These are phyloP conservation scores for Acomys russatus DNA, from an alignment of 2,797 vertebrate genomes.

Conservation along the genomic window DNA sequence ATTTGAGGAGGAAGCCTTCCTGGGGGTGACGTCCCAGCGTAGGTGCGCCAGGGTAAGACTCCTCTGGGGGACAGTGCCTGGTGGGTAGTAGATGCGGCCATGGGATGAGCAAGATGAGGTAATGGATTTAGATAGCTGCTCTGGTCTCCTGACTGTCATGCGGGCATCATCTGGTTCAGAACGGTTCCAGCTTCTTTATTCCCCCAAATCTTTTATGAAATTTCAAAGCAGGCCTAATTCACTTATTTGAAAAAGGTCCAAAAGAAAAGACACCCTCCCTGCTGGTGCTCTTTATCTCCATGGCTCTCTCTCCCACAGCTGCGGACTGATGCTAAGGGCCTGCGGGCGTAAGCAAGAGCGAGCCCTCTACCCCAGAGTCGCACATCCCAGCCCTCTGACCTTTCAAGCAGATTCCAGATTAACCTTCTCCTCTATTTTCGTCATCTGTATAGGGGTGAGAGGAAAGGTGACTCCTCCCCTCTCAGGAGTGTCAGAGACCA, in stretches of 20 bases:
- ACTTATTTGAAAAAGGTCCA: constrained; percentile 33
- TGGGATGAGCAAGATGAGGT: constrained; percentile 37
- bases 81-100: neutral
- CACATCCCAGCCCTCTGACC: neutral
- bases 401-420: constrained; percentile 14
- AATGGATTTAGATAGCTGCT: constrained; percentile 21
- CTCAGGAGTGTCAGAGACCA: neutral
- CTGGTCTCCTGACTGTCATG: constrained; percentile 53
- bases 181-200: constrained; percentile 1
- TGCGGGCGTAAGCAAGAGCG: neutral
- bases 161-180: constrained; percentile 18
- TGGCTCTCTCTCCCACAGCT: neutral
- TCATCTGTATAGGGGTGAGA: neutral
- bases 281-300: neutral
- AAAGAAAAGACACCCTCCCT: neutral
- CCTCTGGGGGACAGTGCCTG: neutral
- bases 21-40: neutral
- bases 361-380: neutral
- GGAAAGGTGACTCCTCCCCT: neutral
- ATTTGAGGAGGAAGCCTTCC: neutral
- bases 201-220: constrained; percentile 3
- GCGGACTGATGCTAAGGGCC: neutral
- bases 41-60: neutral
- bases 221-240: constrained; percentile 54
- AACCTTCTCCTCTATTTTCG: constrained; percentile 27